phyloP scores from a whole-genome alignment of 2,113 vertebrate species.

The Lampris megalopsis region DNA sequence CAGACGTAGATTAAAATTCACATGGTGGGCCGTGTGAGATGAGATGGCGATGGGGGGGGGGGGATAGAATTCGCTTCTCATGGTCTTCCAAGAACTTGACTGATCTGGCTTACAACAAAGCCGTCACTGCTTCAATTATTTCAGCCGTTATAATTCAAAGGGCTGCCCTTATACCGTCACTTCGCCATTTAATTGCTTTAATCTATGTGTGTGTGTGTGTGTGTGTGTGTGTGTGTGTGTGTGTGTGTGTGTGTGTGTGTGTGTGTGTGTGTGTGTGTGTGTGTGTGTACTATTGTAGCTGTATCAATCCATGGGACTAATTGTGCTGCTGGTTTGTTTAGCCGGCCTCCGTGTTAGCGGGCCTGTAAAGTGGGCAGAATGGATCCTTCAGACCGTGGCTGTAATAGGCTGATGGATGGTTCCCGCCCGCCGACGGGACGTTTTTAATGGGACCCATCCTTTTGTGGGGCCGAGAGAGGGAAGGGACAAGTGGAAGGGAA shows the following conservation, averaged over 20 bases:
- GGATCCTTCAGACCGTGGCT: slow-evolving; percentile 49
- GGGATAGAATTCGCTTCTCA: not conserved
- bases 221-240: slow-evolving; percentile 1
- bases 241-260: slow-evolving; percentile 8
- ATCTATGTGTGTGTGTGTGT: not conserved
- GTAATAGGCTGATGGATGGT: slow-evolving; percentile 75
- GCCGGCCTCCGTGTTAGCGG: slow-evolving; percentile 72
- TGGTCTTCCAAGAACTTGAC: not conserved
- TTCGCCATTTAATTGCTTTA: not conserved
- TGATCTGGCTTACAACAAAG: not conserved
- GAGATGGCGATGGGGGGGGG: not conserved
- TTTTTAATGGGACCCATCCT: slow-evolving; percentile 69
- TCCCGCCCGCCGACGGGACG: slow-evolving; percentile 70
- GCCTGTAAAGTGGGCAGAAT: slow-evolving; percentile 56
- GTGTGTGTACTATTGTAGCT: slow-evolving; percentile 38
- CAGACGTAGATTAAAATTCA: not conserved
- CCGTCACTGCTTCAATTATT: not conserved
- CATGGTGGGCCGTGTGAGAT: not conserved
- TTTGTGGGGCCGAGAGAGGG: slow-evolving; percentile 55
- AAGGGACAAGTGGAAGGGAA: slow-evolving; percentile 60
- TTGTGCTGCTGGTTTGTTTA: slow-evolving; percentile 68
- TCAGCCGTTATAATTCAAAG: not conserved
- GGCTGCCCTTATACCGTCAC: not conserved
- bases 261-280: slow-evolving; percentile 11
- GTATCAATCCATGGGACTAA: slow-evolving; percentile 57